Evolutionary conservation across 2,113 vertebrate genomes (phyloP), one percentile per base, ranked within the genome.

Genomic region (Pituophis catenifer): DNA sequence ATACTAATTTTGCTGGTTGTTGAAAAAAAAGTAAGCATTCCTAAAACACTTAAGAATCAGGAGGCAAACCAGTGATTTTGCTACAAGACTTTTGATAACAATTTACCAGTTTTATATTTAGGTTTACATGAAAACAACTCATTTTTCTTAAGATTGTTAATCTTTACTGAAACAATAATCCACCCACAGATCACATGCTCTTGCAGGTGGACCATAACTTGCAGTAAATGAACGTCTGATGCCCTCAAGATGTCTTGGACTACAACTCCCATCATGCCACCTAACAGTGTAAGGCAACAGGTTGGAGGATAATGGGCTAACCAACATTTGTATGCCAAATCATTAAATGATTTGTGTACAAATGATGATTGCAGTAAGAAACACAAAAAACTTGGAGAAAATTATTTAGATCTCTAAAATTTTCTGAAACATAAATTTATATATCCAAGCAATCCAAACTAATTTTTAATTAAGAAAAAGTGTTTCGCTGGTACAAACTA

Each of bases 401-500:
- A 81, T 48, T 50, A 92, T 93, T 94, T 93, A 11, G 55, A 0
- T 53, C 13, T 44, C 91, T 89, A 54, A 33, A 17, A 89, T 59
- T 93, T 94, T 93, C 65, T 86, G 10, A 87, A 94, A 15, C 1
- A 1, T 91, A 1, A 57, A 90, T 91, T 54, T 11, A 50, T 92
- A 85, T 38, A 50, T 91, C 55, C 19, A 91, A 58, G 48, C 94
- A 91, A 53, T 53, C 5, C 57, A 94, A 62, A 65, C 90, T 48
- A 52, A 9, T 10, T 12, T 50, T 86, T 93, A 90, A 92, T 53
- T 48, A 0, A 53, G 23, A 90, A n/a, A 55, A 59, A 26, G 29
- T 89, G 58, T 24, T 94, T 93, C 96, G 95, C 95, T 91, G 96
- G 59, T 70, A 15, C 65, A 33, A 95, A 93, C 33, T 94, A 91